Percentiles rank a stretch among this genome's conserved stretches.
phyloP scores from a whole-genome alignment of 2,113 vertebrate genomes.

The Ctenodactylus gundi region DNA sequence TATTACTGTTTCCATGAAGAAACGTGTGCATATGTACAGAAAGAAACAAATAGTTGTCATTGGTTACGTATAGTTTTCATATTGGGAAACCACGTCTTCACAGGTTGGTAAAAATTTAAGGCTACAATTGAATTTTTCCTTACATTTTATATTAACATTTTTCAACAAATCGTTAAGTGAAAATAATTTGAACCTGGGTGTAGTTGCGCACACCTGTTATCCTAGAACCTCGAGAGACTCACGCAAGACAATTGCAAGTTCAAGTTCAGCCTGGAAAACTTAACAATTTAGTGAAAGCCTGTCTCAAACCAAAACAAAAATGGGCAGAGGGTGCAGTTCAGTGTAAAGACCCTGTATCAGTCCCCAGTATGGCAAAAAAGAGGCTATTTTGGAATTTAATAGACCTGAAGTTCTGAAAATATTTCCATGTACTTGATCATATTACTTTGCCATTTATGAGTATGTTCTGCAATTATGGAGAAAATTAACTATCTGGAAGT shows the following conservation, averaged over 20 bases:
- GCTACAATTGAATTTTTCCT: slow-evolving; percentile 36
- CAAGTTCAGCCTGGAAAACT: too few relatives aligned
- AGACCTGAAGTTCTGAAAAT: background rate
- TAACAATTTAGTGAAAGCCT: too few relatives aligned
- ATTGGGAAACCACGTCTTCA: slow-evolving; percentile 44
- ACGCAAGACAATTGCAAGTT: too few relatives aligned
- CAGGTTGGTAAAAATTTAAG: slow-evolving; percentile 52
- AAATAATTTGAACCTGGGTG: too few relatives aligned
- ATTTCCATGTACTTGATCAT: background rate
- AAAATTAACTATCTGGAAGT: background rate
- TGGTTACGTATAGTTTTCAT: background rate
- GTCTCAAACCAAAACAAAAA: too few relatives aligned
- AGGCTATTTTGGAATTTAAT: slow-evolving; percentile 70
- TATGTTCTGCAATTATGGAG: background rate
- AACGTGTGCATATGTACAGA: background rate
- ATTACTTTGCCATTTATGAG: background rate
- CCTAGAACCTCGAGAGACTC: too few relatives aligned
- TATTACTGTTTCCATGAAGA: background rate
- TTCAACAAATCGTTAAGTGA: slow-evolving; percentile 39
- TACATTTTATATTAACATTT: background rate
- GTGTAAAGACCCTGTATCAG: too few relatives aligned
- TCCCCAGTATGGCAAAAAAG: too few relatives aligned
- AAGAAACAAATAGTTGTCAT: background rate
- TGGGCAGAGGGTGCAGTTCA: too few relatives aligned
- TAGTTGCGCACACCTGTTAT: too few relatives aligned